These are phyloP conservation scores for Ginglymostoma cirratum DNA, from an alignment of 2,113 vertebrate species.

Conservation along the genomic window DNA sequence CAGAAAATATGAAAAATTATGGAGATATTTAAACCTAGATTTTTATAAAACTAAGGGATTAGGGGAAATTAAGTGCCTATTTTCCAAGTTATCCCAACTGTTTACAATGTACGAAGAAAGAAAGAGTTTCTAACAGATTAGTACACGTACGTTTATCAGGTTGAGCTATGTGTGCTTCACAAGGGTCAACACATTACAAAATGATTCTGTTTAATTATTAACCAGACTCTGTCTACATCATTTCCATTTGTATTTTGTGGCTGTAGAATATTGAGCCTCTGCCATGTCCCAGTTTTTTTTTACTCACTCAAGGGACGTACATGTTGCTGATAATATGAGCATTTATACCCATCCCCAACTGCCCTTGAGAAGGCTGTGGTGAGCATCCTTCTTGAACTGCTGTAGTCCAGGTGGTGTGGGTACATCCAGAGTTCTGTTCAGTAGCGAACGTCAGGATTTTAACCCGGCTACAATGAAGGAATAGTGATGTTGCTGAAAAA, in stretches of 20 bases:
- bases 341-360: background rate
- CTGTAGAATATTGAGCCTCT: background rate
- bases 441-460: background rate
- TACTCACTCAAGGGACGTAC: background rate
- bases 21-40: background rate
- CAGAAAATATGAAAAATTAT: background rate
- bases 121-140: constrained; percentile 33
- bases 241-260: constrained; percentile 36
- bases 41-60: background rate
- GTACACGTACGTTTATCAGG: constrained; percentile 35
- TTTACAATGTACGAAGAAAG: background rate
- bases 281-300: background rate
- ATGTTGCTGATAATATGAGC: background rate
- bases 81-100: background rate
- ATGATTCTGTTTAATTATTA: constrained; percentile 63
- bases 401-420: background rate
- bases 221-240: constrained; percentile 42
- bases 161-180: constrained; percentile 49
- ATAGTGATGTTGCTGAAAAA: background rate
- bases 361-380: background rate
- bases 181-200: constrained; percentile 55
- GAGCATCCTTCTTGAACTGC: background rate
- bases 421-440: background rate
- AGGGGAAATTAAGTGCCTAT: background rate
- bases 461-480: background rate